Evolutionary conservation across 2,888 invertebrate species (phyloP), one percentile per base, ranked within the genome.

Genomic region (Helicoverpa assulta): DNA sequence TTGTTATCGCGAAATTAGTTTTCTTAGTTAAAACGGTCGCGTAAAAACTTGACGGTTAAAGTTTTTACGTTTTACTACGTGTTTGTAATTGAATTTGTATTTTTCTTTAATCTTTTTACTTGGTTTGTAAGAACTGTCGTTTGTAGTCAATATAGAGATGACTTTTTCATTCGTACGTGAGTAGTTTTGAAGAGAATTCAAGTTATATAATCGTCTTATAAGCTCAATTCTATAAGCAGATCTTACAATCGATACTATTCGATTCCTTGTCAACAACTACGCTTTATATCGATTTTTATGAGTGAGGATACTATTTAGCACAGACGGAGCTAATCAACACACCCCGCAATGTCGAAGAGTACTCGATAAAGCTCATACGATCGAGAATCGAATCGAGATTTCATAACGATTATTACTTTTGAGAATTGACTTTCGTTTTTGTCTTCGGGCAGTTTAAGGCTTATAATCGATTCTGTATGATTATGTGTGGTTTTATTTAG

Each of bases 401-500:
- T 60, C 79, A 81, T 76, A 83, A 82, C 73, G 84, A 82, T 82
- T 77, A 82, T 81, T 83, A 53, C 77, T 81, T 82, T 81, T 75
- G 72, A 47, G 79, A 71, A 81, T 83, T 67, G 71, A 74, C 78
- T 83, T 79, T 84, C 85, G 71, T 70, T 83, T 76, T 73, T 76
- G 70, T 60, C 83, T 83, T 57, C 72, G 57, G 84, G 83, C 85
- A 57, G 58, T 73, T 70, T 82, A 78, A 72, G 69, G 82, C 72
- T 69, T 70, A 75, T 73, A 85, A 84, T 81, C 82, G 83, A 76
- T 80, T 82, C 65, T 52, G 55, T 78, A 67, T 78, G 71, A 82
- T 83, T 75, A 84, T 84, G 67, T 76, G 66, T 81, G 69, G 70
- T 79, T 79, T 76, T 82, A 78, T 77, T 69, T 74, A 76, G 84